phyloP scores from a whole-genome alignment of 2,888 invertebrate genomes.

The Dasysyrphus tricinctus region DNA sequence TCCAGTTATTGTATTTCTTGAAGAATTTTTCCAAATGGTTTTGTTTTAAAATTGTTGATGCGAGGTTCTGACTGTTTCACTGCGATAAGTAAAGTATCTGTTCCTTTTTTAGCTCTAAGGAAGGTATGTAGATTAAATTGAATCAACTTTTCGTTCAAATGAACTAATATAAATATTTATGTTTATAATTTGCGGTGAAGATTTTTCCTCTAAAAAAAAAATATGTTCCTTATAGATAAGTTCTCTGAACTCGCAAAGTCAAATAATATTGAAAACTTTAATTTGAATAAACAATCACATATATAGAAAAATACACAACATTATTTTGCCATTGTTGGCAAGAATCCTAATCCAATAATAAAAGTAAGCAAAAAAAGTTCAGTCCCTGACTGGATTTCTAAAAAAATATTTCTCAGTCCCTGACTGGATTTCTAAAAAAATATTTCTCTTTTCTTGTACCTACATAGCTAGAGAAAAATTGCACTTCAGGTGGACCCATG shows the following conservation, averaged over 20 bases:
- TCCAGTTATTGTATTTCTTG: no score
- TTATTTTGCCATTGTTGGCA: slow-evolving; percentile 23
- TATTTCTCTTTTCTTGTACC: neutral
- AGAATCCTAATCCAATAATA: neutral
- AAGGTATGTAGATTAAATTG: no score
- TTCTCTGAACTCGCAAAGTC: neutral
- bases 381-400: slow-evolving; percentile 53
- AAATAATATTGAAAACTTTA: slow-evolving; percentile 13
- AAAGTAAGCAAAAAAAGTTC: slow-evolving; percentile 5
- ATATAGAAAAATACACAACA: neutral
- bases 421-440: slow-evolving; percentile 50
- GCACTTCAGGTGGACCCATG: slow-evolving; percentile 45
- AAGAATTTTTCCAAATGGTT: no score
- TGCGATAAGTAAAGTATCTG: no score
- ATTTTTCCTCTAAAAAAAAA: no score
- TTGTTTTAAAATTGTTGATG: no score
- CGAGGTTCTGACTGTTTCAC: no score
- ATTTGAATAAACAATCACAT: slow-evolving; percentile 26
- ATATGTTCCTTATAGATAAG: no score
- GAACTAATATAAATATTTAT: no score
- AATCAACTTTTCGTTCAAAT: no score
- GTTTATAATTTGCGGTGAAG: no score
- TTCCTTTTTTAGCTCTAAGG: no score
- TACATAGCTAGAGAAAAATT: neutral
- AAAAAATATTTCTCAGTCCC: slow-evolving; percentile 46